phyloP scores from a whole-genome alignment of 2,888 invertebrate genomes.

The Cancer borealis region DNA sequence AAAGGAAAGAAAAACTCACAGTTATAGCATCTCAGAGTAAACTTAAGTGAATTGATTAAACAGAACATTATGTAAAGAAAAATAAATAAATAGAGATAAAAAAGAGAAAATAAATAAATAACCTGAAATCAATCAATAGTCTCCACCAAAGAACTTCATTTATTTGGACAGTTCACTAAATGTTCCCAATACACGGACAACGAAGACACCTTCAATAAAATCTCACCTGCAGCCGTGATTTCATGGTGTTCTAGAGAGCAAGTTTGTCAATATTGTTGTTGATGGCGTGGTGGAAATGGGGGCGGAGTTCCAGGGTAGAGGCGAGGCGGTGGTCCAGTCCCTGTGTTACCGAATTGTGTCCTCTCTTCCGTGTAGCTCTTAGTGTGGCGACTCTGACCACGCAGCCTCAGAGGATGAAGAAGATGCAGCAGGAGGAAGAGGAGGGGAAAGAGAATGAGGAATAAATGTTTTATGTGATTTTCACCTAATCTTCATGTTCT shows the following conservation, averaged over 20 bases:
- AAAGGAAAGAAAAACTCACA: neutral
- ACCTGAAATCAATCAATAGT: neutral
- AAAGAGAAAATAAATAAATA: no score
- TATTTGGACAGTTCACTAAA: neutral
- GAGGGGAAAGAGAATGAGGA: neutral
- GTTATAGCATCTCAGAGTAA: no score
- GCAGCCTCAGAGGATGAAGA: neutral
- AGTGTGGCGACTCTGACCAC: conserved; percentile 55
- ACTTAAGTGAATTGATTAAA: no score
- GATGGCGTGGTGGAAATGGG: conserved; percentile 58
- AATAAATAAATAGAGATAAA: no score
- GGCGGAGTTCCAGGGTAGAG: conserved; percentile 50
- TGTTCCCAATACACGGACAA: neutral
- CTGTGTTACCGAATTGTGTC: conserved; percentile 54
- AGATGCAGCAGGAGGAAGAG: neutral
- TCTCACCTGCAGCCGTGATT: conserved; percentile 59
- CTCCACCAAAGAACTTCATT: neutral
- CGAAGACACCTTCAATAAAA: neutral
- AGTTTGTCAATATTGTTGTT: conserved; percentile 53
- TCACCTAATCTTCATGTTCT: no score
- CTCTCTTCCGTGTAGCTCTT: conserved; percentile 62
- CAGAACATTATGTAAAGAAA: no score
- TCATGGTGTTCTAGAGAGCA: conserved; percentile 57
- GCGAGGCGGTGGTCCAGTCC: conserved; percentile 61
- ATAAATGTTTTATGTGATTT: no score